Conservation (phyloP, 1,140 invertebrate species). For the Bombyx mandarina region DNA sequence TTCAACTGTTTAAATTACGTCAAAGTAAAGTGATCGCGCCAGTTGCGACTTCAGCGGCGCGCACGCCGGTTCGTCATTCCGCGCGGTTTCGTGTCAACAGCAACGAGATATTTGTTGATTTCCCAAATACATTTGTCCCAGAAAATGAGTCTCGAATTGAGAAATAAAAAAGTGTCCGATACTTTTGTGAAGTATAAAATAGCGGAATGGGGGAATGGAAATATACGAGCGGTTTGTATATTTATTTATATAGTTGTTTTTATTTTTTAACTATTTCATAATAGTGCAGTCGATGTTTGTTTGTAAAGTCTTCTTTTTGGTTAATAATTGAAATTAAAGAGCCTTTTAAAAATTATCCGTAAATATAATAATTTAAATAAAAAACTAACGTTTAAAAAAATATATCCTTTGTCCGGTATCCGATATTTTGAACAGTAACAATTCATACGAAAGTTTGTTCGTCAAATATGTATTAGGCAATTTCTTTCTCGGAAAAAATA, state of each 20-base stretch:
- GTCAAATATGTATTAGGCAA: too few species aligned
- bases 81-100: too few species aligned
- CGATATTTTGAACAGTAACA: too few species aligned
- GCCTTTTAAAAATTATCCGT: too few species aligned
- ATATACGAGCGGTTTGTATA: conserved; percentile 37
- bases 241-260: conserved; percentile 14
- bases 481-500: too few species aligned
- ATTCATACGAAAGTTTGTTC: too few species aligned
- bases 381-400: too few species aligned
- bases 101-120: too few species aligned
- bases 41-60: conserved; percentile 30
- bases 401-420: too few species aligned
- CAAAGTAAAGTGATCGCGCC: conserved; percentile 14
- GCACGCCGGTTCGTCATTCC: conserved; percentile 13
- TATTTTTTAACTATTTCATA: conserved; percentile 2
- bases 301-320: background rate
- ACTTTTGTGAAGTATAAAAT: conserved; percentile 63
- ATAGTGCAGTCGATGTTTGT: too few species aligned
- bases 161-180: conserved; percentile 63
- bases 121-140: background rate
- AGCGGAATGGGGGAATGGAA: conserved; percentile 48
- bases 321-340: too few species aligned
- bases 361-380: too few species aligned
- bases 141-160: conserved; percentile 60
- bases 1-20: conserved; percentile 26